Base-by-base conservation (phyloP, 2,888 invertebrate genomes). In the Papilio elwesi region DNA sequence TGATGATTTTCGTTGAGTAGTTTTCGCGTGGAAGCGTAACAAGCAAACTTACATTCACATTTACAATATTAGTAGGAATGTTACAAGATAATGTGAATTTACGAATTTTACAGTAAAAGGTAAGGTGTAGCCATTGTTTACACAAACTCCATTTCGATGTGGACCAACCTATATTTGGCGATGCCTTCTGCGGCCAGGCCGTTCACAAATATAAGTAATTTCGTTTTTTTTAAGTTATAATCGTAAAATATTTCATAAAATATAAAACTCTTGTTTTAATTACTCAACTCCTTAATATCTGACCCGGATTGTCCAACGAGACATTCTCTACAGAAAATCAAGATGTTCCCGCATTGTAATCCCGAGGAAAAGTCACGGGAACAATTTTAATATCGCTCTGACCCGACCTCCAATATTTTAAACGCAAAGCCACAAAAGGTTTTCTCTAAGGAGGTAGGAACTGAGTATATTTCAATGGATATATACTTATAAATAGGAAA, bases 311-410 rank as follows among this genome's bases (percentile, higher is more conserved):
- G 55, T 57, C 36, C 12, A 6, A 57, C 26, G 4, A 26, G 26
- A 36, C 55, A 26, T 36, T 57, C 12, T 57, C 13, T 11, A 26
- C 26, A 36, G 55, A 57, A 5, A 36, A 57, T 57, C 55, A 57
- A 57, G 55, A 57, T 57, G 55, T 57, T 36, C 55, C n/a, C 55
- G 26, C 26, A 62, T 49, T 26, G 26, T 26, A 62, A 62, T 12
- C 36, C n/a, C 51, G 15, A 6, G 11, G 47, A 52, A n/a, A 51
- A 51, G 62, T 52, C 26, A 15, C 36, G 4, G 12, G 38, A 16
- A 68, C 51, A 59, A 52, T 69, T 69, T 69, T 69, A 62, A 62
- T 52, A 52, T 51, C 49, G 0, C 36, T 55, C 38, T 4, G 26
- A 26, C 8, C 15, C 13, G 13, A 57, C 48, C 68, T 68, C 36